Conservation (phyloP, 2,797 vertebrate genomes). For the Syngnathus rostellatus region DNA sequence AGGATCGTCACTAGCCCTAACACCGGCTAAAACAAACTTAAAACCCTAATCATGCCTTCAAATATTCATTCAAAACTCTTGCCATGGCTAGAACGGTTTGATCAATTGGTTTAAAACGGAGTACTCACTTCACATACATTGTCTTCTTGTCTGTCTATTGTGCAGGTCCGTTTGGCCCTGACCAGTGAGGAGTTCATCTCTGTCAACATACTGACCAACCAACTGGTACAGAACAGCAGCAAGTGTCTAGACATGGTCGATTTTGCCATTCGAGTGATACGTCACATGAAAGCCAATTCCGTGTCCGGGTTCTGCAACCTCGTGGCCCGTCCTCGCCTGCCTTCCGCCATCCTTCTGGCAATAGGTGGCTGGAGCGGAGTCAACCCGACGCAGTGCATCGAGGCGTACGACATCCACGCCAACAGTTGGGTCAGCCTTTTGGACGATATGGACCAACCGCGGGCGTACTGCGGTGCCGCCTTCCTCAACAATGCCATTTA, state of each 20-base stretch:
- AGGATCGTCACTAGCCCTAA: too few species aligned
- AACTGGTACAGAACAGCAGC: conserved; percentile 19
- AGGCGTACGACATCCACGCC: conserved; percentile 66
- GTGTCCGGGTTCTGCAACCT: conserved; percentile 29
- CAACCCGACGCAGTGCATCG: conserved; percentile 67
- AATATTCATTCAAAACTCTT: too few species aligned
- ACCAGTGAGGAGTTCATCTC: background rate
- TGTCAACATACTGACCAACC: conserved; percentile 14
- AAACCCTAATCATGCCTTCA: too few species aligned
- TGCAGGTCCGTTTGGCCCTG: conserved; percentile 34
- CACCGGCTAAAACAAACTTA: too few species aligned
- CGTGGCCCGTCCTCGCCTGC: conserved; percentile 68
- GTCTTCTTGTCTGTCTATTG: background rate
- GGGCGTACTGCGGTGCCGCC: conserved; percentile 71
- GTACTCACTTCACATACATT: background rate
- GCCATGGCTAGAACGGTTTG: too few species aligned
- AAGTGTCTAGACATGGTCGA: conserved; percentile 44
- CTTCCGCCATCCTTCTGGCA: conserved; percentile 70
- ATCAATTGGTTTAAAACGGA: background rate
- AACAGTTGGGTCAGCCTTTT: conserved; percentile 69
- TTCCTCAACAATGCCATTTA: conserved; percentile 56
- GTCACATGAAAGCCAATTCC: conserved; percentile 33
- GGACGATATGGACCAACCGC: conserved; percentile 51
- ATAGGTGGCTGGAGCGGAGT: conserved; percentile 73
- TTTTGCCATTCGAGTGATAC: conserved; percentile 45